Percentiles rank a stretch among this genome's conserved stretches.
These are phyloP conservation scores for Thamnaconus septentrionalis DNA, from an alignment of 2,113 vertebrate genomes.

Conservation along the genomic window DNA sequence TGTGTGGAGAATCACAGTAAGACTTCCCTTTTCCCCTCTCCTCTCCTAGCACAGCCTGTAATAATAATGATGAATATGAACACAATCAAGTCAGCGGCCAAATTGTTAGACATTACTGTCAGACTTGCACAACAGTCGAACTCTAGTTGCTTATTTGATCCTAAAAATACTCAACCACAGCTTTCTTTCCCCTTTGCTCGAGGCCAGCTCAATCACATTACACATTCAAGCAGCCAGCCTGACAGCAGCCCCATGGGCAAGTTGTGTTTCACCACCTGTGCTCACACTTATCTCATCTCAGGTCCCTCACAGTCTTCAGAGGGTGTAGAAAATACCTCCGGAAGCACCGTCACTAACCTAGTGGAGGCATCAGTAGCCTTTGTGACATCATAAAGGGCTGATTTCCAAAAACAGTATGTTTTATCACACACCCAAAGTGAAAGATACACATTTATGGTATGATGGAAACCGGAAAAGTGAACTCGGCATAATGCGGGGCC, in stretches of 20 bases:
- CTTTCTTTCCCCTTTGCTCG: neutral
- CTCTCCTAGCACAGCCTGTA: neutral
- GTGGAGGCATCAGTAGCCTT: no score
- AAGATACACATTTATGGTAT: no score
- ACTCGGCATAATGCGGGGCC: no score
- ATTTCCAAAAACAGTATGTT: no score
- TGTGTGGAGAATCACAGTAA: constrained; percentile 98
- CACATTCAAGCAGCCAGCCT: constrained; percentile 12
- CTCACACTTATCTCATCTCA: neutral
- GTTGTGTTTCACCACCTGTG: neutral
- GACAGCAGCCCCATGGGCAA: neutral
- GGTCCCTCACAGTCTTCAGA: neutral
- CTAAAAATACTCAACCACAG: constrained; percentile 37
- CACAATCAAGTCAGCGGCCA: neutral
- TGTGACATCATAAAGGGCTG: no score
- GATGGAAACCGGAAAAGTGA: no score
- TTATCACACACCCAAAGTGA: no score
- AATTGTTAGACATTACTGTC: neutral
- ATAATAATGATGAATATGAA: neutral
- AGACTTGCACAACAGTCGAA: neutral
- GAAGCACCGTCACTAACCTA: no score
- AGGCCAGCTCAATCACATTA: no score
- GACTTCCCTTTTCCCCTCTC: constrained; percentile 46
- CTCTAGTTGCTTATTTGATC: constrained; percentile 20
- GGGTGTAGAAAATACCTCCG: no score